Base-by-base conservation (phyloP, 2,113 vertebrate species). In the Hydropotes inermis region DNA sequence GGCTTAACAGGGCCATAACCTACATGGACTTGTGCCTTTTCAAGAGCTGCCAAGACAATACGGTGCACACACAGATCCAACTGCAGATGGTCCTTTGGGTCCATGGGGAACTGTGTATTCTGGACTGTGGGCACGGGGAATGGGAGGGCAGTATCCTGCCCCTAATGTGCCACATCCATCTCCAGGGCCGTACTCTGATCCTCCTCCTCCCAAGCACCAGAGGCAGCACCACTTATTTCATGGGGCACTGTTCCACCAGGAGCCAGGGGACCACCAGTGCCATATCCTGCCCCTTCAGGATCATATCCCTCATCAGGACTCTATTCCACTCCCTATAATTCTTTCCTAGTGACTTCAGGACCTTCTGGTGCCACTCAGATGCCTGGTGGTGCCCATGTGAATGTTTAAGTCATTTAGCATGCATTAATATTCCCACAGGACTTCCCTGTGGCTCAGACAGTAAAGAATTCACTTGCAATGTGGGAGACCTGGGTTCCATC, bases 301-400 rank as follows among this genome's bases (percentile, higher is more conserved):
- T 98, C 98, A 1, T 99, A 99, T 50, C 99, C 98, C 43, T 98
- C 98, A 82, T 98, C 98, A 93, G 98, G 98, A 98, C 98, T 99
- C 10, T 99, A 99, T 97, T 98, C 98, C 64, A 98, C 98, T 1
- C 98, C 98, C 58, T 98, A 95, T 92, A 98, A 98, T 97, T 98
- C 98, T 98, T 98, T 98, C 96, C 98, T 98, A 98, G 98, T 99
- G 99, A 97, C 98, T 95, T 98, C 98, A 93, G 98, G 98, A 98
- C 98, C 98, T 97, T 98, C 98, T 97, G 98, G 98, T 98, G 98
- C 98, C 98, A 98, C 98, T 0, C 98, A 98, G 54, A 98, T 99
- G 98, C 98, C 98, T 97, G 98, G 99, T 94, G 98, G 99, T 91
- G 98, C 98, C 61, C 99, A 98, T 88, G 99, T 99, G 96, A 99